Evolutionary conservation across 1,140 invertebrate species (phyloP).

Genomic region (Gerris buenoi): DNA sequence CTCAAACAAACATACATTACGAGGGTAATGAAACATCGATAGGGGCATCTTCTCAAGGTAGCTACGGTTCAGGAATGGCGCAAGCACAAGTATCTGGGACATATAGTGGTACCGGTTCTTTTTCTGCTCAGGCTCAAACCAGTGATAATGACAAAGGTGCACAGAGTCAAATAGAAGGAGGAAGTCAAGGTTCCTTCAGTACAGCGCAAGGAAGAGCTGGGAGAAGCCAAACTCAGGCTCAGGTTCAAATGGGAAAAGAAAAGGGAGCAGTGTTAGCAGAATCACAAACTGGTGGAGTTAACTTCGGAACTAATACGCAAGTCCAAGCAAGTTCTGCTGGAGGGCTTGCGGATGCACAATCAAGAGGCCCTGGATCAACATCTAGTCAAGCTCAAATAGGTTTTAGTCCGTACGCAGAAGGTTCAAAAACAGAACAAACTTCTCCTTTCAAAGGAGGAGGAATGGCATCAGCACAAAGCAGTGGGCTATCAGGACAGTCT

Average conservation of each 20-base stretch:
- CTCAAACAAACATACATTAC: slow-evolving; percentile 50
- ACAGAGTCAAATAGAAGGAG: slow-evolving; percentile 53
- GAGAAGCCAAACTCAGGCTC: slow-evolving; percentile 56
- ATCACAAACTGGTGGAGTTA: slow-evolving; percentile 51
- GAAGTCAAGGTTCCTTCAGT: slow-evolving; percentile 53
- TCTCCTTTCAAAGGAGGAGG: slow-evolving; percentile 54
- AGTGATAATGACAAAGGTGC: slow-evolving; percentile 55
- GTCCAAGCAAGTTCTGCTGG: slow-evolving; percentile 61
- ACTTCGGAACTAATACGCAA: slow-evolving; percentile 58
- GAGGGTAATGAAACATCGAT: slow-evolving; percentile 52
- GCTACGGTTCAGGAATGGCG: slow-evolving; percentile 48
- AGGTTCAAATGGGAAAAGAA: slow-evolving; percentile 53
- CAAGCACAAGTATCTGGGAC: slow-evolving; percentile 64
- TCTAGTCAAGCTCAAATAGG: slow-evolving; percentile 74
- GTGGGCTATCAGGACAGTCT: slow-evolving; percentile 52
- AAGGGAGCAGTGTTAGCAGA: slow-evolving; percentile 52
- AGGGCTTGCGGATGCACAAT: slow-evolving; percentile 67
- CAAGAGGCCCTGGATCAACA: slow-evolving; percentile 61
- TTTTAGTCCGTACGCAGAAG: slow-evolving; percentile 53
- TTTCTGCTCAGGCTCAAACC: slow-evolving; percentile 64
- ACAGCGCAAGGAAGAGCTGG: slow-evolving; percentile 55
- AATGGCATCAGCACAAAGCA: slow-evolving; percentile 57
- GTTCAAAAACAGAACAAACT: slow-evolving; percentile 29
- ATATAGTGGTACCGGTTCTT: slow-evolving; percentile 55
- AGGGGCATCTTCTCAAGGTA: slow-evolving; percentile 54